phyloP scores from a whole-genome alignment of 2,113 vertebrate genomes.

The Coptodon bakossiorum region DNA sequence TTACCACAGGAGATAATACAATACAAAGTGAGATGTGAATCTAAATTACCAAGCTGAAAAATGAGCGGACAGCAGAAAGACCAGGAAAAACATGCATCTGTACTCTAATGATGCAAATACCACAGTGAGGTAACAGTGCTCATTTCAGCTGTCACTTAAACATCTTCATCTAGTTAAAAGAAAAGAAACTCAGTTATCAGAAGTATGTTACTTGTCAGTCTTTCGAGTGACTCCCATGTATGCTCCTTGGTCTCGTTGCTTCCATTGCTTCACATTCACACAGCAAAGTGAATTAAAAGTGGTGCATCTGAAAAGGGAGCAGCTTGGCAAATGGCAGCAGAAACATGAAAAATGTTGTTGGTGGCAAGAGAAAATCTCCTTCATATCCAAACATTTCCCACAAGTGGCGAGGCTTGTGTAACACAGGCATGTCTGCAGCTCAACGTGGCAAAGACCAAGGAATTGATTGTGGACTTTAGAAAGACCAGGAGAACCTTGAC shows the following conservation, averaged over 20 bases:
- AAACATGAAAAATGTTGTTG: neutral
- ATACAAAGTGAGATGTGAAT: slow-evolving; percentile 3
- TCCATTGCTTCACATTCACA: neutral
- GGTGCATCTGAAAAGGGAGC: neutral
- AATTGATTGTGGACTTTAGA: neutral
- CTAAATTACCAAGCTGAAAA: neutral
- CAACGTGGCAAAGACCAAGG: neutral
- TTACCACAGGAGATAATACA: slow-evolving; percentile 22
- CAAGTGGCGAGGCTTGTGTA: neutral
- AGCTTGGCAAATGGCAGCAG: neutral
- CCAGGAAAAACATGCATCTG: neutral
- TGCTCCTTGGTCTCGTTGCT: neutral
- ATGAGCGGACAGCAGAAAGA: neutral
- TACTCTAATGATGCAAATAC: neutral
- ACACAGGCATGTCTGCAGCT: neutral
- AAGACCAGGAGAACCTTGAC: neutral
- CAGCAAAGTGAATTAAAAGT: neutral
- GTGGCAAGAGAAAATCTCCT: neutral
- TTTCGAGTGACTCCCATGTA: neutral
- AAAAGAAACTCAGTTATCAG: neutral
- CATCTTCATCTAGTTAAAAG: neutral
- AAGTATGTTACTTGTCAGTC: neutral
- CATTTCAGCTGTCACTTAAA: neutral
- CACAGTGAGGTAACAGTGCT: neutral
- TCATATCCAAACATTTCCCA: neutral